Base-by-base conservation (phyloP, 2,888 invertebrate species). In the Eretmocerus hayati region DNA sequence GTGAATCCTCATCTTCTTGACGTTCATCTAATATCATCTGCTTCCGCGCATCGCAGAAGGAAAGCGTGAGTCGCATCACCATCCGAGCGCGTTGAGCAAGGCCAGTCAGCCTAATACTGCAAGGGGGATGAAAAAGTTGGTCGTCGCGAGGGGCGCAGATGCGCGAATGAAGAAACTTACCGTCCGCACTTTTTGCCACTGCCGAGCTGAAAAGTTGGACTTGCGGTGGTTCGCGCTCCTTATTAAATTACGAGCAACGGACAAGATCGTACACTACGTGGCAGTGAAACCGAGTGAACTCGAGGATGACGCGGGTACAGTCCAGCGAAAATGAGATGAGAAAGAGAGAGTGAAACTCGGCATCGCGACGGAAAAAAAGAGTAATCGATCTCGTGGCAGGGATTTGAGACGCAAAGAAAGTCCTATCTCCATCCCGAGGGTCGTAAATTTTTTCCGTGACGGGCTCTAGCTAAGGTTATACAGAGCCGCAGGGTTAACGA, bases 211-310 rank as follows among this genome's bases (percentile, higher is more conserved):
- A 5, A 11, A 31, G 18, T 2, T 22, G 21, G 18, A 5, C 20
- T 21, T 26, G 13, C 18, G 11, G 22, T 40, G 26, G 30, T 40
- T 36, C 21, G 23, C 13, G 21, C 36, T 20, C 49, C 44, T 54
- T 48, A 49, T 52, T 52, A 52, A 53, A 55, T 53, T 53, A 55
- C 42, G 32, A 52, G 41, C 43, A 39, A 53, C 45, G 45, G 45
- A 41, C n/a, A n/a, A n/a, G n/a, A n/a, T n/a, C n/a, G n/a, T n/a
- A n/a, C n/a, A n/a, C n/a, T n/a, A n/a, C n/a, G n/a, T n/a, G n/a
- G n/a, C n/a, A n/a, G n/a, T n/a, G n/a, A n/a, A n/a, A n/a, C n/a
- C n/a, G n/a, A n/a, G n/a, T n/a, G n/a, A n/a, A n/a, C n/a, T n/a
- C n/a, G n/a, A n/a, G n/a, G 45, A 54, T 50, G 22, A 50, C 44